These are phyloP conservation scores for Yponomeuta evonymella DNA, from an alignment of 2,888 invertebrate species.

Conservation along the genomic window DNA sequence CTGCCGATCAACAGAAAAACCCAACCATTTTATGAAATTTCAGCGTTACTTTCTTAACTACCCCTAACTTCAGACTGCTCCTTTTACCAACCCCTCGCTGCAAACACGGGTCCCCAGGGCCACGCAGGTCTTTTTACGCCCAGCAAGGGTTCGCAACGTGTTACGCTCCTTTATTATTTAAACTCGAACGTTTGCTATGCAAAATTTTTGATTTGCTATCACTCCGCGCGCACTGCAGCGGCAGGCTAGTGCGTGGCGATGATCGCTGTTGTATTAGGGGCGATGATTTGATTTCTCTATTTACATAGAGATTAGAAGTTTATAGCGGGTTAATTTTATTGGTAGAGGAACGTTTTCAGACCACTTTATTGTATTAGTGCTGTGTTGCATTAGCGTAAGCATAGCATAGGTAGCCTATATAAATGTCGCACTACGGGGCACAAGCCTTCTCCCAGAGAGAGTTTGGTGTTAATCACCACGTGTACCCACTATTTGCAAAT, in stretches of 20 bases:
- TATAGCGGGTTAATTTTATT: too few species aligned
- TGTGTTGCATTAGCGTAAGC: too few species aligned
- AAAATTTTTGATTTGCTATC: slow-evolving; percentile 27
- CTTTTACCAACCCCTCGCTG: slow-evolving; percentile 1
- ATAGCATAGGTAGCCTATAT: too few species aligned
- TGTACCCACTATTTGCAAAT: too few species aligned
- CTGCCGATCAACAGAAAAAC: neutral
- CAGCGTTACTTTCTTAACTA: neutral
- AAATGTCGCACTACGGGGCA: too few species aligned
- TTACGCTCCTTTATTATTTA: slow-evolving; percentile 22
- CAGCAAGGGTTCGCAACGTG: slow-evolving; percentile 16
- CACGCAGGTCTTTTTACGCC: slow-evolving; percentile 14
- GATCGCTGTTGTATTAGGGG: neutral
- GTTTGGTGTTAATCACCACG: too few species aligned
- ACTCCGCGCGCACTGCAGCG: neutral
- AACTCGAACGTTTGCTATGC: slow-evolving; percentile 29
- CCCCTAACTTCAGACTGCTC: neutral
- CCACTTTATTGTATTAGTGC: too few species aligned
- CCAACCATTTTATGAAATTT: neutral
- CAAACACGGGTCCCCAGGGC: slow-evolving; percentile 8
- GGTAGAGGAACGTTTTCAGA: too few species aligned
- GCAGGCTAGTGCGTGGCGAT: neutral
- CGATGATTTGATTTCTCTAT: neutral
- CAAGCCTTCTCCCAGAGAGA: too few species aligned
- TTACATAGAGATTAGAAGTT: neutral